Evolutionary conservation across 1,140 invertebrate genomes (phyloP).

Genomic region (Trachelipus rathkii): DNA sequence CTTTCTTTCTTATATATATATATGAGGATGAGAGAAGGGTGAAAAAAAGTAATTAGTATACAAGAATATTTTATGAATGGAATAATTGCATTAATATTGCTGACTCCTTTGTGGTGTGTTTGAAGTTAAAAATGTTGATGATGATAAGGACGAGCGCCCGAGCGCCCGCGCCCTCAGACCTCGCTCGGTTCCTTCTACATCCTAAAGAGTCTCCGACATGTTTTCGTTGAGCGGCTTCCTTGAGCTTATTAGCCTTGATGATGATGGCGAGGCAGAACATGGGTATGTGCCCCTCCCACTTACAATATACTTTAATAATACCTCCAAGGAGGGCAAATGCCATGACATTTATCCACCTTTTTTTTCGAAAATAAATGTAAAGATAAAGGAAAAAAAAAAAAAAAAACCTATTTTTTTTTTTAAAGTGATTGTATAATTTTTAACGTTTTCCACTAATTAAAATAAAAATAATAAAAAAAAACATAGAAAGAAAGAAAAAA

Average conservation of each 20-base stretch:
- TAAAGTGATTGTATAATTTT: too few species aligned
- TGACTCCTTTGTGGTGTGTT: background rate
- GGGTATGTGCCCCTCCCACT: constrained; percentile 9
- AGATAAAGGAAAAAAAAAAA: too few species aligned
- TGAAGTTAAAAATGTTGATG: background rate
- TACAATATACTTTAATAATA: constrained; percentile 3
- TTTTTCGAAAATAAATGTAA: background rate
- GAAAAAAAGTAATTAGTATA: background rate
- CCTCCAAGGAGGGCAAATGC: background rate
- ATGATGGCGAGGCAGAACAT: constrained; percentile 9
- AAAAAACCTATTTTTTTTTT: too few species aligned
- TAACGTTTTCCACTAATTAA: too few species aligned
- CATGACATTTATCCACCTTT: constrained; percentile 1
- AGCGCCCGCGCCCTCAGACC: too few species aligned
- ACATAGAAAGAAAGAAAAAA: too few species aligned
- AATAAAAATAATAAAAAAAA: too few species aligned
- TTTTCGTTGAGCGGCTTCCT: background rate
- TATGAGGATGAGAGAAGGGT: background rate
- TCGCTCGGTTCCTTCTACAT: too few species aligned
- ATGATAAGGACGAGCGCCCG: too few species aligned
- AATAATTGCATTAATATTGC: background rate
- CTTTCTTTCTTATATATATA: background rate
- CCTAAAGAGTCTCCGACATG: background rate
- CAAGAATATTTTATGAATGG: background rate
- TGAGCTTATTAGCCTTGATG: constrained; percentile 7